Evolutionary conservation across 2,888 invertebrate species (phyloP).

Genomic region (Mesochorus sp.): DNA sequence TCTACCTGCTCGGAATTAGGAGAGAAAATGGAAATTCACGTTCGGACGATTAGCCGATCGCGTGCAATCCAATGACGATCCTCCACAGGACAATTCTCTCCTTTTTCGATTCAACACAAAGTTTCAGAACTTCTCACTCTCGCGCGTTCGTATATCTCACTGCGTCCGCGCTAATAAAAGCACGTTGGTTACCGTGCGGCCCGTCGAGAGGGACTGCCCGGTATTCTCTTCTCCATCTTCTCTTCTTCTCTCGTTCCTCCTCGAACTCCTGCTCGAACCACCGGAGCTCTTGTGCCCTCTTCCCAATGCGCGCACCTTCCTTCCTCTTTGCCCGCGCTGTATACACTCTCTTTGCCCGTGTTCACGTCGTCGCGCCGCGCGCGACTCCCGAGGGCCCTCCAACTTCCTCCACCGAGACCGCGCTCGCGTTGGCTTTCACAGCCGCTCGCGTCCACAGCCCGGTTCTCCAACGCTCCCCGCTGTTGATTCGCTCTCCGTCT

Average conservation of each 20-base stretch:
- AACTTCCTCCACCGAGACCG: constrained; percentile 60
- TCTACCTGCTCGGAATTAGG: constrained; percentile 25
- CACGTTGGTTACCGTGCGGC: constrained; percentile 76
- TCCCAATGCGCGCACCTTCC: constrained; percentile 48
- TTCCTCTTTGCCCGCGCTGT: constrained; percentile 10
- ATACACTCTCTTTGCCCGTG: no score
- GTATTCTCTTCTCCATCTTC: constrained; percentile 73
- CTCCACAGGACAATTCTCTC: constrained; percentile 22
- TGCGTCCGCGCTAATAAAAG: constrained; percentile 72
- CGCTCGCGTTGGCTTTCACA: constrained; percentile 11
- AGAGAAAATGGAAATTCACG: constrained; percentile 26
- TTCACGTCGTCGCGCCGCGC: not conserved
- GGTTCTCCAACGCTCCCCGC: constrained; percentile 14
- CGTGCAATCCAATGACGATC: constrained; percentile 46
- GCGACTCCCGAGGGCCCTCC: constrained; percentile 52
- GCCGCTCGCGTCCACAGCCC: constrained; percentile 30
- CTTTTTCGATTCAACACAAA: no score
- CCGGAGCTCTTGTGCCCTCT: constrained; percentile 13
- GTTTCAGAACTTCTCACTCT: constrained; percentile 24
- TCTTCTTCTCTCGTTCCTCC: constrained; percentile 62
- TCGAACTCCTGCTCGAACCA: constrained; percentile 39
- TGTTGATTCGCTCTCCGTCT: constrained; percentile 33
- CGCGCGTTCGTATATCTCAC: constrained; percentile 31
- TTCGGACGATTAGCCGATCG: no score
- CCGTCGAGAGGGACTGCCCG: constrained; percentile 77